Evolutionary conservation across 2,113 vertebrate genomes (phyloP).

Genomic region (Ochotona curzoniae): DNA sequence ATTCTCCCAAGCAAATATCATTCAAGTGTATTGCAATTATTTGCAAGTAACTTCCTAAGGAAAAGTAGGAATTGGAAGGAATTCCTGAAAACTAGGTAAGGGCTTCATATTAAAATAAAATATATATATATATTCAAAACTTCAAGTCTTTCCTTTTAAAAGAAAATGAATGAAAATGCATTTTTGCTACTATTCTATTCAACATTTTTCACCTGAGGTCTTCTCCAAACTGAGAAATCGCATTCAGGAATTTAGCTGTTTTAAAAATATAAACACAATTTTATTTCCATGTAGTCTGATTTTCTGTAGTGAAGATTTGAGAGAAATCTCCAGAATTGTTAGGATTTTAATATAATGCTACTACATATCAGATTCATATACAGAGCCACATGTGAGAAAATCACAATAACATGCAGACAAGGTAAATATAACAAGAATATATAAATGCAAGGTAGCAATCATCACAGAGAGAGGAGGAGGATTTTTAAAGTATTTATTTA

Average conservation of each 20-base stretch:
- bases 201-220: background rate
- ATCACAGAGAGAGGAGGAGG: background rate
- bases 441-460: background rate
- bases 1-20: constrained; percentile 7
- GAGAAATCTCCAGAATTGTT: background rate
- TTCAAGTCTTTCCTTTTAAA: background rate
- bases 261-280: background rate
- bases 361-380: background rate
- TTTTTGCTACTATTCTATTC: background rate
- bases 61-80: background rate
- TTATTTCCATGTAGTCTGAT: background rate
- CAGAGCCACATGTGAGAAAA: background rate
- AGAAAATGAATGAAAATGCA: background rate
- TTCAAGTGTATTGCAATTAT: background rate
- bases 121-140: background rate
- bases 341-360: background rate
- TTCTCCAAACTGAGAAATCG: background rate
- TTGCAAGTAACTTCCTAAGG: background rate
- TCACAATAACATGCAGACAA: background rate
- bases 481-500: too few species aligned
- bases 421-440: background rate
- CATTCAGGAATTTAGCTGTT: background rate
- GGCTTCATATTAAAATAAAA: background rate
- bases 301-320: background rate
- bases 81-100: background rate